These are phyloP conservation scores for Luidia sarsii DNA, from an alignment of 53 echinoderm and acorn worm genomes.

Conservation along the genomic window DNA sequence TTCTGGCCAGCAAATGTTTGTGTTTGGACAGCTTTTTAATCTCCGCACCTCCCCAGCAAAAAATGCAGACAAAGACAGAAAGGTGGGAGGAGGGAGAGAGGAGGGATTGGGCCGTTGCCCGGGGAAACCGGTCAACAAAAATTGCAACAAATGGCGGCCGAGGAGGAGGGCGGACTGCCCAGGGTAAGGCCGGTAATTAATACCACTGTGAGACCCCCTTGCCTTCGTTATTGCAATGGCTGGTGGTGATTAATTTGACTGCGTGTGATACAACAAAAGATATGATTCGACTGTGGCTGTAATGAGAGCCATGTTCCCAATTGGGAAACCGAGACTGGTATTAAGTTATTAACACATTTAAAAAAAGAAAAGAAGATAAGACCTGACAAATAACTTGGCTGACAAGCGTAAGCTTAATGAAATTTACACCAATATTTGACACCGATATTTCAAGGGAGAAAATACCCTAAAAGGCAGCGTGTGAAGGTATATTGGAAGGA, in stretches of 20 bases:
- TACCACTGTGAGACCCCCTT: constrained; percentile 1
- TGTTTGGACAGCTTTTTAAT: constrained; percentile 44
- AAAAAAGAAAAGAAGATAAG: too few relatives aligned
- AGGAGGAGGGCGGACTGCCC: constrained; percentile 12
- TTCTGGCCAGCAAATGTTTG: constrained; percentile 13
- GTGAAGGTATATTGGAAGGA: too few relatives aligned
- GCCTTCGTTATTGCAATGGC: constrained; percentile 4
- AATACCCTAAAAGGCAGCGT: too few relatives aligned
- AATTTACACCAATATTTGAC: too few relatives aligned
- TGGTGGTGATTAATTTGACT: constrained; percentile 13
- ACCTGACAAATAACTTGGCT: too few relatives aligned
- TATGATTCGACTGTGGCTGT: too few relatives aligned
- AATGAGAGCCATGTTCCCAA: too few relatives aligned
- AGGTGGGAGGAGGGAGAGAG: neutral
- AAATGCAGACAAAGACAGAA: neutral
- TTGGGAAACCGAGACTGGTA: too few relatives aligned
- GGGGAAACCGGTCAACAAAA: constrained; percentile 13
- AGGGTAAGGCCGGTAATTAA: constrained; percentile 26
- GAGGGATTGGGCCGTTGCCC: constrained; percentile 9
- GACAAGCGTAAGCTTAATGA: too few relatives aligned
- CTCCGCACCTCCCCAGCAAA: neutral
- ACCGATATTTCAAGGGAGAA: too few relatives aligned
- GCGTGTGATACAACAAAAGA: too few relatives aligned
- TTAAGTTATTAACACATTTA: too few relatives aligned
- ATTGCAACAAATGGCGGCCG: constrained; percentile 24